Evolutionary conservation across 1,140 invertebrate genomes (phyloP), one percentile per base, ranked within the genome.

Genomic region (Ips typographus): DNA sequence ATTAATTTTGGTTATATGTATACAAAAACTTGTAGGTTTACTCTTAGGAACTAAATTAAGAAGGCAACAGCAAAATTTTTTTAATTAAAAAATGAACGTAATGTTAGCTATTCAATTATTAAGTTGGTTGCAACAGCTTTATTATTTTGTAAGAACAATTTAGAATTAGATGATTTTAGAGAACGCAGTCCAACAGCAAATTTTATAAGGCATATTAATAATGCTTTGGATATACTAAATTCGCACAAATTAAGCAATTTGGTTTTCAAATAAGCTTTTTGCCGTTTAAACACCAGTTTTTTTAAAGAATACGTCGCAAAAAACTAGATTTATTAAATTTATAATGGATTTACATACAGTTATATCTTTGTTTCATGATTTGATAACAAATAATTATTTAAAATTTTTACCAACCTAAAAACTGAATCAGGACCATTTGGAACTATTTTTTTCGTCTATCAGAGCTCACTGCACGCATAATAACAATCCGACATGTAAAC

Each of bases 401-500:
- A 55, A n/a, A 41, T 56, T 41, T 55, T 40, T 56, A 42, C 51
- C 22, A 2, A 53, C 44, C 3, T 72, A 72, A 38, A 65, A 72
- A 65, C 51, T 51, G 22, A 68, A 52, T 22, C 65, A 72, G 61
- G 71, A 72, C 56, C 71, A 72, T 52, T 38, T 72, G 7, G 66
- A 72, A 40, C 36, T 65, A 4, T 72, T 68, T 68, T 73, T 73
- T 73, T 53, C 43, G 38, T 6, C 51, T 8, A 59, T 73, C 55
- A 38, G 72, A 52, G 38, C 61, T 57, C 70, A 69, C 43, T 22
- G n/a, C 22, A 22, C 22, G 7, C 58, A 52, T 40, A 72, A 73
- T 59, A 69, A 73, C 44, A 73, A 73, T 38, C 70, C 72, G 2
- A 68, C 57, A 51, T 69, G 60, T 7, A 57, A 58, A 7, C 65